Evolutionary conservation across 2,888 invertebrate species (phyloP), one percentile per base, ranked within the genome.

Genomic region (Drosophila maculinotata): DNA sequence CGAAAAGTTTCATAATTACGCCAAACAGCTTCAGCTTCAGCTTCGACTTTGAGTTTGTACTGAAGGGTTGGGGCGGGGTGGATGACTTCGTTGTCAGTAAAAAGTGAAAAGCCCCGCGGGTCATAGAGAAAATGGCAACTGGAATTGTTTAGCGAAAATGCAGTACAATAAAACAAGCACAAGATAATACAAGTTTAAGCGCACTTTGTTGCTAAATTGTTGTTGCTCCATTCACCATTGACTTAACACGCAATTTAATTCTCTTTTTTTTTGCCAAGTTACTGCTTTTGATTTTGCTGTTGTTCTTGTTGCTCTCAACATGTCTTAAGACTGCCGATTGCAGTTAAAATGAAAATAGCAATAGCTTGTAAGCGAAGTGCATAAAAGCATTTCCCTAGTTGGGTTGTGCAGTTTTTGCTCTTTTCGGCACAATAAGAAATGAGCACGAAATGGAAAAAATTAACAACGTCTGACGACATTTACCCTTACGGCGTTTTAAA

Each of bases 1-100:
- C 81, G 64, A 79, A 79, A 79, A 81, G 79, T 85, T 83, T 82
- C 76, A 85, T 83, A 83, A 83, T 85, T 85, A 76, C 66, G 45
- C 33, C 62, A 58, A 72, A 67, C 47, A 35, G 56, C 51, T 60
- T 41, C 51, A 30, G 47, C 35, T 64, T 36, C 26, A 20, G 12
- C n/a, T 31, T 31, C 14, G 31, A 49, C 14, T 52, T 23, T 0
- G 14, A 9, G 12, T 41, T 20, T 0, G 35, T n/a, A 9, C n/a
- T 28, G 12, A 47, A 47, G 45, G 57, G 33, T 33, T 33, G 23
- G 15, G 31, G 15, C 14, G 49, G 8, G 8, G 31, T 17, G 25
- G 39, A 10, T 30, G n/a, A 28, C 31, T 41, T 42, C 25, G 12
- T 28, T 49, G 45, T 31, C 4, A 14, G 33, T 17, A 54, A 65